Percentiles rank a stretch among this genome's conserved stretches.
phyloP scores from a whole-genome alignment of 1,140 invertebrate species.

The Drosophila hydei region DNA sequence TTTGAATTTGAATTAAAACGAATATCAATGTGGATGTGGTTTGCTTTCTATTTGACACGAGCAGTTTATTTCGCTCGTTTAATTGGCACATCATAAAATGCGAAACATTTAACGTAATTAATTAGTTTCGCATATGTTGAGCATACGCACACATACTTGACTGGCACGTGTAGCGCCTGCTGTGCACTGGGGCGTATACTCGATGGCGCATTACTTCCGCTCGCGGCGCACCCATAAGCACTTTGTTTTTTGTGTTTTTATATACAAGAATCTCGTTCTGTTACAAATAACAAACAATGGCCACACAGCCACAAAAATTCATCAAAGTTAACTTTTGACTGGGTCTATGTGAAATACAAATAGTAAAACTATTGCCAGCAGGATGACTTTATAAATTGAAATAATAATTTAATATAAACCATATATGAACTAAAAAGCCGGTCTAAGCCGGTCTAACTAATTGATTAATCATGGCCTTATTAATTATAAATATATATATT shows the following conservation, averaged over 20 bases:
- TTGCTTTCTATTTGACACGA: conserved; percentile 35
- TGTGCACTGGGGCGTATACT: conserved; percentile 43
- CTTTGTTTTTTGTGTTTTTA: background rate
- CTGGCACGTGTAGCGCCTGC: conserved; percentile 47
- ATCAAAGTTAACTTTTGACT: background rate
- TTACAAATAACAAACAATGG: conserved; percentile 6
- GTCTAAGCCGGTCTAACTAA: too few species aligned
- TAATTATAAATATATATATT: too few species aligned
- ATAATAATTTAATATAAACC: too few species aligned
- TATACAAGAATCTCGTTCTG: conserved; percentile 15
- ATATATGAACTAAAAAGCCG: too few species aligned
- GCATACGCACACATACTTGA: conserved; percentile 1
- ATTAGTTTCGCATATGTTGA: conserved; percentile 45
- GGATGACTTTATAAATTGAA: too few species aligned
- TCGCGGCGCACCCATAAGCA: conserved; percentile 25
- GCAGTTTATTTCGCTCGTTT: conserved; percentile 55
- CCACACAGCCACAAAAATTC: background rate
- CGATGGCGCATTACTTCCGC: conserved; percentile 37
- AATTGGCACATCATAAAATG: conserved; percentile 71
- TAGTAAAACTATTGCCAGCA: too few species aligned
- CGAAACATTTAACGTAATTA: conserved; percentile 59
- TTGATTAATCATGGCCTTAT: too few species aligned
- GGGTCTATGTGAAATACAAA: conserved; percentile 5
- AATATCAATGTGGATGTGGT: conserved; percentile 34
- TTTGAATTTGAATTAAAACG: conserved; percentile 20